These are phyloP conservation scores for Hipparchia semele DNA, from an alignment of 2,888 invertebrate species.

Conservation along the genomic window DNA sequence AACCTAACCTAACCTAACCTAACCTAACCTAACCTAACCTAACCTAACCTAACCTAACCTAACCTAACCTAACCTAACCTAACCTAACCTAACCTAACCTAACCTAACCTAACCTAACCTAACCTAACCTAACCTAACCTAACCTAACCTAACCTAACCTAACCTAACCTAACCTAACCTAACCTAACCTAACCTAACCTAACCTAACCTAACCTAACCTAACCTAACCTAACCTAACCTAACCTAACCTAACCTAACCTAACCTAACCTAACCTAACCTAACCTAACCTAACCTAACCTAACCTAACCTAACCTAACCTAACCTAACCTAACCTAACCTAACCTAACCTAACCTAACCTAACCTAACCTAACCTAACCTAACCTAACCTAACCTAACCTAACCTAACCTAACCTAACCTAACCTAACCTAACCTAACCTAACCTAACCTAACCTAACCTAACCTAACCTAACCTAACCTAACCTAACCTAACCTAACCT, in stretches of 20 bases:
- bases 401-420: constrained; percentile 33
- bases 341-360: constrained; percentile 29
- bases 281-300: constrained; percentile 43
- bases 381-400: constrained; percentile 33
- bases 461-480: constrained; percentile 37
- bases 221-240: constrained; percentile 37
- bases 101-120: constrained; percentile 36
- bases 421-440: constrained; percentile 39
- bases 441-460: constrained; percentile 39
- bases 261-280: constrained; percentile 11
- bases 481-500: constrained; percentile 38
- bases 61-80: constrained; percentile 24
- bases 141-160: constrained; percentile 34
- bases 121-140: constrained; percentile 32
- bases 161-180: constrained; percentile 30
- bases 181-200: constrained; percentile 38
- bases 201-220: constrained; percentile 39
- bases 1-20: constrained; percentile 38
- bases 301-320: constrained; percentile 45
- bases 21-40: constrained; percentile 38
- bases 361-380: constrained; percentile 33
- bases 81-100: constrained; percentile 38
- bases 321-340: constrained; percentile 37
- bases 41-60: constrained; percentile 14
- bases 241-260: constrained; percentile 35